phyloP scores from a whole-genome alignment of 1,140 invertebrate species.

The Stenopsyche tienmushanensis region DNA sequence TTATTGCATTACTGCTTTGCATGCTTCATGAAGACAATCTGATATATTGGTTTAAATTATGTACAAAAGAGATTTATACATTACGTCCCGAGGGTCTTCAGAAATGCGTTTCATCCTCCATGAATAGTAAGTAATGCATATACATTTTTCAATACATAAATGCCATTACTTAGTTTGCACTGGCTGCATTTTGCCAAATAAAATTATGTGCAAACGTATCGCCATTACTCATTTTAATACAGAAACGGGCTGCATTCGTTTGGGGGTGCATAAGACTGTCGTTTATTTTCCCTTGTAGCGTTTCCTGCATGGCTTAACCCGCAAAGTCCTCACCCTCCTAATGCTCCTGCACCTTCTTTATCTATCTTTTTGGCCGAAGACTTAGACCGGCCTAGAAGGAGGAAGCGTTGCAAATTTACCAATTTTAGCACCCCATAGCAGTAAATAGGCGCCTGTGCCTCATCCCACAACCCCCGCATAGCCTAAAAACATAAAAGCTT shows the following conservation, averaged over 20 bases:
- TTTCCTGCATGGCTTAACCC: conserved; percentile 30
- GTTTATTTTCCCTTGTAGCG: conserved; percentile 34
- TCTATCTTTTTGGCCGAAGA: conserved; percentile 5
- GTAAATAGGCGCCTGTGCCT: conserved; percentile 30
- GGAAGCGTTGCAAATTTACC: conserved; percentile 37
- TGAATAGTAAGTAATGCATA: conserved; percentile 12
- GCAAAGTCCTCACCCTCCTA: conserved; percentile 9
- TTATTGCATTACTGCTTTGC: too few species aligned
- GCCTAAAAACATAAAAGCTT: conserved; percentile 35
- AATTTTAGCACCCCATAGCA: conserved; percentile 41
- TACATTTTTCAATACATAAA: conserved; percentile 21
- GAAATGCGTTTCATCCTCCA: conserved; percentile 4
- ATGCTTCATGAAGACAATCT: too few species aligned
- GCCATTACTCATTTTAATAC: conserved; percentile 38
- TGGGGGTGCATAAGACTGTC: conserved; percentile 31
- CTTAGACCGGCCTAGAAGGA: conserved; percentile 16
- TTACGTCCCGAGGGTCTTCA: too few species aligned
- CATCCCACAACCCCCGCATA: conserved; percentile 12
- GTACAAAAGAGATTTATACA: too few species aligned
- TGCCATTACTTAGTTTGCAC: conserved; percentile 13
- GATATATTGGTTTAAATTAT: too few species aligned
- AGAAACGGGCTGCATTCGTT: conserved; percentile 14
- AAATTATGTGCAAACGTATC: conserved; percentile 39
- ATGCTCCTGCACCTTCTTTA: conserved; percentile 9
- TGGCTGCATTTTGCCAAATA: conserved; percentile 22